Conservation (phyloP, 2,888 invertebrate genomes). For the Ophion ellenae region DNA sequence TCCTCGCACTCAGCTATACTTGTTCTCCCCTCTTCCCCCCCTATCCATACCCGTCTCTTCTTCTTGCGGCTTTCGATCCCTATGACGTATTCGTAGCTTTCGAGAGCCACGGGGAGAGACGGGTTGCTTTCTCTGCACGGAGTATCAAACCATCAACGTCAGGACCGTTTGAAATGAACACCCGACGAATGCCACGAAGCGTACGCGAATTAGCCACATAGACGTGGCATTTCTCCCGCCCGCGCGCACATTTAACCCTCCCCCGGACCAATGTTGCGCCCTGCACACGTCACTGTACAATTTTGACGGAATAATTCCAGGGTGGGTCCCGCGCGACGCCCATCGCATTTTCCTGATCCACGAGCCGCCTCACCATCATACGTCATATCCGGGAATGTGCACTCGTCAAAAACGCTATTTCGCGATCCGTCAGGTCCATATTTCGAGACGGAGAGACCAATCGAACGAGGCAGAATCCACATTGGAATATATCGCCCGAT, state of each 20-base stretch:
- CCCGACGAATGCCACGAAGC: conserved; percentile 24
- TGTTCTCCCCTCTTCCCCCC: neutral
- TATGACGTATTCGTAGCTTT: conserved; percentile 17
- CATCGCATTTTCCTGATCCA: neutral
- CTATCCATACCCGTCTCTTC: neutral
- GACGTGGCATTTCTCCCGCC: neutral
- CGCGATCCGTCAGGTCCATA: neutral
- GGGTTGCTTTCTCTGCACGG: neutral
- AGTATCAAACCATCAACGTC: conserved; percentile 57
- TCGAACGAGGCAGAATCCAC: neutral
- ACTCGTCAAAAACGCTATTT: neutral
- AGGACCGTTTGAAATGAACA: conserved; percentile 41
- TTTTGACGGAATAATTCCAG: conserved; percentile 40
- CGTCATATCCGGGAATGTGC: neutral
- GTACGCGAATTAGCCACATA: conserved; percentile 20
- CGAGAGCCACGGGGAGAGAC: neutral
- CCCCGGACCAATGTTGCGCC: neutral
- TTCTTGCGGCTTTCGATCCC: conserved; percentile 11
- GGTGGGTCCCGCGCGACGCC: neutral
- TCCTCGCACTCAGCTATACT: neutral
- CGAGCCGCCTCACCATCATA: neutral
- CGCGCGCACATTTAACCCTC: conserved; percentile 2
- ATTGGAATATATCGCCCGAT: neutral
- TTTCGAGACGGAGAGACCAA: neutral
- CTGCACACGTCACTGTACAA: conserved; percentile 2